Base-by-base conservation (phyloP, 2,113 vertebrate species). In the Grammomys dolichurus region DNA sequence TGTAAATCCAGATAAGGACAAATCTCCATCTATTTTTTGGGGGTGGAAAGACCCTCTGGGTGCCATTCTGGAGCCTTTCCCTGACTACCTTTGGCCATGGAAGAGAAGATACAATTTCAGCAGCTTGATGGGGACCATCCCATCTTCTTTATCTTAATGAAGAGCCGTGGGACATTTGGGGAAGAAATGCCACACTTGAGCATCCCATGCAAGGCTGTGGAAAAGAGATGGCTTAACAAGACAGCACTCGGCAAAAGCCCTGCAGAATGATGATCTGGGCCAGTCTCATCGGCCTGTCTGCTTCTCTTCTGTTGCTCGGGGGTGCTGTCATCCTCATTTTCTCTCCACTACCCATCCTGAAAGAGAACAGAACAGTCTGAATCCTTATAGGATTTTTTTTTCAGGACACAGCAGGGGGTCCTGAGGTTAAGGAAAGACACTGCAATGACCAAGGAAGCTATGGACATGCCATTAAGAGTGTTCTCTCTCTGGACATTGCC, bases 81-180 rank as follows among this genome's bases (percentile, higher is more conserved):
- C 48, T 72, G 93, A 70, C 65, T 88, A 70, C 94, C 73, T 81
- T 92, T 76, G 90, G 33, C 67, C 72, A 8, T 31, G 69, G 85
- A 88, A 94, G 90, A 80, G 92, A 96, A 95, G 7, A 84, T 13
- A 72, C 17, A 76, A n/a, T 77, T 95, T 93, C 24, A 7, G 84
- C 22, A 33, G 67, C 26, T 40, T 36, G 0, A 28, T 54, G 60
- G 90, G 80, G 60, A 80, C 63, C 89, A 36, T 31, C 46, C 51
- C 7, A 7, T 58, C 56, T 76, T 91, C 60, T 65, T 67, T 11
- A n/a, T 76, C 60, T 65, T 78, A 69, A 65, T 43, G 33, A 63
- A 94, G 90, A 96, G 16, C 54, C 10, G 0, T 1, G 14, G 43
- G 63, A 13, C 22, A 0, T 69, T 69, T 26, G n/a, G 54, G 73